Evolutionary conservation across 2,888 invertebrate genomes (phyloP), one percentile per base, ranked within the genome.

Genomic region (Margaritifera margaritifera): DNA sequence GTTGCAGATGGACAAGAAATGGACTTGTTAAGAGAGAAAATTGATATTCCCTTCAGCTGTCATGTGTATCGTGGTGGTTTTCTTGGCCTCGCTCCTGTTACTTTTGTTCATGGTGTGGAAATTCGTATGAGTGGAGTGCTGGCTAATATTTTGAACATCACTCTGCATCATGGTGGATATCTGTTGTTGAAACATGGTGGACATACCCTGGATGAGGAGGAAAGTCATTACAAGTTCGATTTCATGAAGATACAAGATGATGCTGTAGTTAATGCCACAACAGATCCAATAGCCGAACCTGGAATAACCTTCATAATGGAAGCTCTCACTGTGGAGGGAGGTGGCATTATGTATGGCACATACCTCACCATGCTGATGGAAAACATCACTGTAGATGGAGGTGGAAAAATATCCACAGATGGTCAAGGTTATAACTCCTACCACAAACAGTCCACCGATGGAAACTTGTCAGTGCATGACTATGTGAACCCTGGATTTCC

Each of bases 101-200:
- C 85, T 1, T 78, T 78, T 69, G 75, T 84, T 6, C 84, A 84
- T 69, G 84, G 75, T 20, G 82, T 85, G 6, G 82, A 84, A 70
- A 80, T 85, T 19, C 83, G 84, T 71, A 71, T 84, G 20, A 74
- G 72, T 51, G 85, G 85, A 11, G 71, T 74, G 27, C 69, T 85
- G 64, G 79, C 82, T 24, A 80, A 84, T 70, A 74, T 85, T 0
- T 64, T 68, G 50, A 84, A 85, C 67, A 65, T 85, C 2, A 84
- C 83, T 0, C 68, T 85, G 8, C 83, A 83, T 52, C 84, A 82
- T 57, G 80, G 79, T 53, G 85, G 84, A 11, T 83, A 79, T 64
- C 64, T 85, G 5, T 85, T 84, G 85, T 71, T 84, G n/a, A 79
- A 82, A 67, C 79, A 84, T 71, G 85, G 85, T 20, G 85, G 85